These are phyloP conservation scores for Kryptopterus vitreolus DNA, from an alignment of 2,797 vertebrate genomes.

Conservation along the genomic window DNA sequence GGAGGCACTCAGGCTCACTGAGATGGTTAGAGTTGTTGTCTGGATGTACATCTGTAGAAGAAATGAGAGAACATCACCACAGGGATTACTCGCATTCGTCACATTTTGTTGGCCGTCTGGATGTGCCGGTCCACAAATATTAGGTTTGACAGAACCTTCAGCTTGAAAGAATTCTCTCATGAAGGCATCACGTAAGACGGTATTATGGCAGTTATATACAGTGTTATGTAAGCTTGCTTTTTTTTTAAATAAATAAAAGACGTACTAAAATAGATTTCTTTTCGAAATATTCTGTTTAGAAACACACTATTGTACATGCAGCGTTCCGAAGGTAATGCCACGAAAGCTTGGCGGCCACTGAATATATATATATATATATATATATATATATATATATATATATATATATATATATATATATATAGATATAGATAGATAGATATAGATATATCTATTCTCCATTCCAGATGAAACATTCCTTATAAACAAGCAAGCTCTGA, in stretches of 20 bases:
- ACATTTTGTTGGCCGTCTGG: constrained; percentile 26
- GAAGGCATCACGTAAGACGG: constrained; percentile 11
- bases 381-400: too few relatives aligned
- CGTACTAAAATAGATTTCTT: neutral
- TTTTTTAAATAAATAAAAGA: neutral
- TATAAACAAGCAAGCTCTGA: constrained; percentile 30
- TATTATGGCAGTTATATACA: constrained; percentile 11
- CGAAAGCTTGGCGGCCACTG: too few relatives aligned
- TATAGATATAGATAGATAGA: too few relatives aligned
- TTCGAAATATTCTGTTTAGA: neutral
- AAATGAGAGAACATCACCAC: constrained; percentile 16
- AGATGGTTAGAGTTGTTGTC: constrained; percentile 96
- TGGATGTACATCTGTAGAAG: constrained; percentile 92
- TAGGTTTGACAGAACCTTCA: constrained; percentile 22
- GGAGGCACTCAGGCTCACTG: constrained; percentile 96
- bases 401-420: too few relatives aligned
- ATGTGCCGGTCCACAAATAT: constrained; percentile 11
- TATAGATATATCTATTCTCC: neutral
- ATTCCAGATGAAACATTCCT: neutral
- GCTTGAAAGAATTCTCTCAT: constrained; percentile 10
- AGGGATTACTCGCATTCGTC: constrained; percentile 15
- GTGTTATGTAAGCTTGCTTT: constrained; percentile 4
- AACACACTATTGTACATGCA: neutral
- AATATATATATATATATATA: too few relatives aligned
- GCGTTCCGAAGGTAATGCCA: neutral